Evolutionary conservation across 1,140 invertebrate species (phyloP).

Genomic region (Paramacrobiotus metropolitanus): DNA sequence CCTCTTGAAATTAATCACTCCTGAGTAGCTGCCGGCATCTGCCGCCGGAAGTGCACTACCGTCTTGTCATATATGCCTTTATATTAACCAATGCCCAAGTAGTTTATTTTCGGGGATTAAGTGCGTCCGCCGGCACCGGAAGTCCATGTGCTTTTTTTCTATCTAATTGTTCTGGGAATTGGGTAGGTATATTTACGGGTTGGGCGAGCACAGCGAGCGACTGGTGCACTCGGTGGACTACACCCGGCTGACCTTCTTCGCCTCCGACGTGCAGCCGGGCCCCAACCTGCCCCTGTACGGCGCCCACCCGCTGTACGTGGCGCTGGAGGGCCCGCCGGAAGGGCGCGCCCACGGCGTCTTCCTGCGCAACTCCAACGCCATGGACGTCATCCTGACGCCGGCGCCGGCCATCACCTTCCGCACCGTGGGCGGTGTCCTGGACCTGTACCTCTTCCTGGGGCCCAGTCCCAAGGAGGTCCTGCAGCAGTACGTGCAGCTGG

Average conservation of each 20-base stretch:
- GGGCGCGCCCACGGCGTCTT: slow-evolving; percentile 8
- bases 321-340: slow-evolving; percentile 8
- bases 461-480: slow-evolving; percentile 28
- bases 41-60: too few species aligned
- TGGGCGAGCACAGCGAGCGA: slow-evolving; percentile 9
- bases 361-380: slow-evolving; percentile 1
- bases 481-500: slow-evolving; percentile 22
- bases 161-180: too few species aligned
- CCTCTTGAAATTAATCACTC: too few species aligned
- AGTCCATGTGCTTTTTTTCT: too few species aligned
- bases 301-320: slow-evolving; percentile 13
- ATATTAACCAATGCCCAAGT: too few species aligned
- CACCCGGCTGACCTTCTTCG: background rate
- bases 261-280: background rate
- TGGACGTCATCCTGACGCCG: slow-evolving; percentile 43
- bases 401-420: slow-evolving; percentile 48
- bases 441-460: slow-evolving; percentile 47
- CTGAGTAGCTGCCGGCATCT: too few species aligned
- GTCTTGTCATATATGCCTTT: too few species aligned
- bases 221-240: background rate
- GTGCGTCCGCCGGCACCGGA: too few species aligned
- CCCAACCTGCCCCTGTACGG: slow-evolving; percentile 10
- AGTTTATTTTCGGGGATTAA: too few species aligned
- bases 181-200: slow-evolving; percentile 8
- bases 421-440: slow-evolving; percentile 47